Percentiles rank a stretch among this genome's conserved stretches.
These are phyloP conservation scores for Anodontia alba DNA, from an alignment of 2,888 invertebrate genomes.

Conservation along the genomic window DNA sequence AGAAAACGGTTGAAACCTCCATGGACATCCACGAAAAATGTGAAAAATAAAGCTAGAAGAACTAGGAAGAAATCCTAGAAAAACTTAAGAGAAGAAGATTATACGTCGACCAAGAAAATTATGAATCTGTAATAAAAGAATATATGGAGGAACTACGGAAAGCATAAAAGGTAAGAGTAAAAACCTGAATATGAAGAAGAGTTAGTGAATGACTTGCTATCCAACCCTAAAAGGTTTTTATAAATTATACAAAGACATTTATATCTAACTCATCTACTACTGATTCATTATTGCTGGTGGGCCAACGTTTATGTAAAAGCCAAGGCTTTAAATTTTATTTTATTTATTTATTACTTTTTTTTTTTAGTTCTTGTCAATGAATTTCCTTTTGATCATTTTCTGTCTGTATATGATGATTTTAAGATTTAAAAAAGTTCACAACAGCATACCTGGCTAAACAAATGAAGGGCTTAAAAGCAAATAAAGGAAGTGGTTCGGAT, in stretches of 20 bases:
- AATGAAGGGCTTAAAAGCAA: not conserved
- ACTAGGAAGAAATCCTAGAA: not conserved
- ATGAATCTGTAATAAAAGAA: not conserved
- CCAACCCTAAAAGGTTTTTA: constrained; percentile 3
- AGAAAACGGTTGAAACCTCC: not conserved
- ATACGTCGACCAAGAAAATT: not conserved
- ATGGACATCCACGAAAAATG: not conserved
- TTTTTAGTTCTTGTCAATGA: not conserved
- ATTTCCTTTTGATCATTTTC: not conserved
- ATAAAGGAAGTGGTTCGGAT: not conserved
- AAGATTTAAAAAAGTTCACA: not conserved
- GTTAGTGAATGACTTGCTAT: not conserved
- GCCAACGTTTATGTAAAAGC: not conserved
- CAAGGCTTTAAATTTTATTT: not conserved
- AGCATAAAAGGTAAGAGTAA: too few relatives aligned
- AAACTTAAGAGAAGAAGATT: not conserved
- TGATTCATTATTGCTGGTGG: not conserved
- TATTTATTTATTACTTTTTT: not conserved
- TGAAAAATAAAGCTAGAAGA: not conserved
- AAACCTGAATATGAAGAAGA: not conserved
- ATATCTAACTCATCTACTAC: not conserved
- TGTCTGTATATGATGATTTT: not conserved
- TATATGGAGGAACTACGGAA: not conserved
- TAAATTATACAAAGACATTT: not conserved
- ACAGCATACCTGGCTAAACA: not conserved